Percentiles rank a stretch among this genome's conserved stretches.
Conservation (phyloP, 2,797 vertebrate genomes). For the Syngnathus acus region DNA sequence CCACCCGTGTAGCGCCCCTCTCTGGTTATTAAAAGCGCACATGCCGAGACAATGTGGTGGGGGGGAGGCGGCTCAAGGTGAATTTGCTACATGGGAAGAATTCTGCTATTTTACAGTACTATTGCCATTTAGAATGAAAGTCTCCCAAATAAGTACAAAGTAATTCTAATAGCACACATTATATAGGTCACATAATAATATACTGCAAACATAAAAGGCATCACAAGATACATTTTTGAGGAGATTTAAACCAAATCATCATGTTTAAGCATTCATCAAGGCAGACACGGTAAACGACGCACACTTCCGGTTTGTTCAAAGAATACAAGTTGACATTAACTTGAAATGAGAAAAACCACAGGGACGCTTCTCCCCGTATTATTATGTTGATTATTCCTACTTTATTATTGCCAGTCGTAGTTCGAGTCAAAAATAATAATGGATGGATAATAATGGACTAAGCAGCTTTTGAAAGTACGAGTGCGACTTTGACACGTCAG, state of each 20-base stretch:
- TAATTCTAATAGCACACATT: neutral
- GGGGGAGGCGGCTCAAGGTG: neutral
- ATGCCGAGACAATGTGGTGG: neutral
- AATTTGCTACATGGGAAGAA: neutral
- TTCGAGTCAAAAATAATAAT: neutral
- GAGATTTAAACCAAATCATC: neutral
- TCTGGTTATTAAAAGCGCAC: conserved; percentile 2
- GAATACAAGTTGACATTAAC: no score
- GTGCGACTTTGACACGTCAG: neutral
- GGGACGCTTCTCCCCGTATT: neutral
- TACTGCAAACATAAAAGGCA: neutral
- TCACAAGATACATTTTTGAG: neutral
- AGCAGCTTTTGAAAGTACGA: neutral
- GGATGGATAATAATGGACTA: neutral
- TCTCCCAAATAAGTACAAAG: neutral
- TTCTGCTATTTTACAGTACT: neutral
- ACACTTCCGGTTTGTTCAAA: neutral
- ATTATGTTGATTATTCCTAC: neutral
- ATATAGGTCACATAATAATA: neutral
- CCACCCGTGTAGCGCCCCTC: neutral
- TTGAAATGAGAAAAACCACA: neutral
- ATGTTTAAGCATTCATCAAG: neutral
- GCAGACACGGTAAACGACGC: neutral
- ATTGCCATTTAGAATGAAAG: neutral
- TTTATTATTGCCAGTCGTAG: neutral